Base-by-base conservation (phyloP, 2,888 invertebrate genomes). In the Panorpa germanica region DNA sequence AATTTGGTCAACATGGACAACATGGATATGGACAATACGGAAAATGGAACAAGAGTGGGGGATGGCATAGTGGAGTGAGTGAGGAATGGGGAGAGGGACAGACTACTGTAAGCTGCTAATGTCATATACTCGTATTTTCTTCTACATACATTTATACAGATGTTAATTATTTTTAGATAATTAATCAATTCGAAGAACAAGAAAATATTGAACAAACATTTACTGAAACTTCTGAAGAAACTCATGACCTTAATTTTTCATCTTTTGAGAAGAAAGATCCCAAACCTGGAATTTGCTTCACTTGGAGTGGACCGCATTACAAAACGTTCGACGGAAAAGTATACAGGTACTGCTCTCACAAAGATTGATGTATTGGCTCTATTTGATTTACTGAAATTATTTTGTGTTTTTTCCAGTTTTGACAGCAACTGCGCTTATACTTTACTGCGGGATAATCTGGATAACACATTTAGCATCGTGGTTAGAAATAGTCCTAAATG, bases 271-370 rank as follows among this genome's bases (percentile, higher is more conserved):
- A n/a, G n/a, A n/a, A n/a, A n/a, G n/a, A n/a, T n/a, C 72, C 75
- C 0, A 63, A 63, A 40, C 64, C 72, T 0, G 75, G 76, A 1
- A 61, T 65, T 8, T 88, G 88, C 43, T 65, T 75, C 32, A 69
- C 73, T 3, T 88, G 86, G 86, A 71, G 73, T 14, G 77, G 76
- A 18, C 60, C 64, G 10, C 83, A 85, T 51, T 74, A 74, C 42
- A 78, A 82, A 49, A 83, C 85, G 0, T 86, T 86, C 44, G 85
- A 88, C 53, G 82, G 82, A 5, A 64, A 67, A 41, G 64, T 83
- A 26, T 74, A 67, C 44, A 72, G 70, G 73, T 73, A 52, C 31
- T 19, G 31, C 31, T 24, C 29, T 30, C 18, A 20, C 22, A 7
- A 38, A 38, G 45, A 39, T 29, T 34, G 12, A 13, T 17, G 24